Evolutionary conservation across 2,797 vertebrate species (phyloP).

Genomic region (Fringilla coelebs): DNA sequence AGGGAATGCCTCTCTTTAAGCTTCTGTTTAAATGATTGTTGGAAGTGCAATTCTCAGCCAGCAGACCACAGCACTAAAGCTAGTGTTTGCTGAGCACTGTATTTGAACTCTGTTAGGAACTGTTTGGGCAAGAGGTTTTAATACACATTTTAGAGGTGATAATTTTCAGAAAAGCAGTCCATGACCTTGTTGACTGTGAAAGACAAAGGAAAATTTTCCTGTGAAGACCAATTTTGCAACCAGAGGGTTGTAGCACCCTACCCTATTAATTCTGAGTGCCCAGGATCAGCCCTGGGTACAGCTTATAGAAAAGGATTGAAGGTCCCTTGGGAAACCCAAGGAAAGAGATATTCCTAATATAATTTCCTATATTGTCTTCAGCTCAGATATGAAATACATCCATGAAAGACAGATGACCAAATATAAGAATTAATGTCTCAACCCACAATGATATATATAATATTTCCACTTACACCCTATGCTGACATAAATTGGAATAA

Average conservation of each 20-base stretch:
- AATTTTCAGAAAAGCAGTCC: background rate
- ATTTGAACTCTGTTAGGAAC: background rate
- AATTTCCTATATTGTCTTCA: background rate
- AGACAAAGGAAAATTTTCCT: background rate
- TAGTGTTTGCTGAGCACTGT: background rate
- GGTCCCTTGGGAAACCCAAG: background rate
- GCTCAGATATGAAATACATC: background rate
- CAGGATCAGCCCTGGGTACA: background rate
- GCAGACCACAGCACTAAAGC: background rate
- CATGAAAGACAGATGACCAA: background rate
- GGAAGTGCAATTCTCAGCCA: background rate
- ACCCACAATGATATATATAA: background rate
- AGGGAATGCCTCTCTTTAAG: background rate
- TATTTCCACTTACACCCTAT: background rate
- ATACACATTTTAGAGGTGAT: background rate
- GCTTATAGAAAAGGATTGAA: background rate
- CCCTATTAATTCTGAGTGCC: background rate
- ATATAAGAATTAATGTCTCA: slow-evolving; percentile 23
- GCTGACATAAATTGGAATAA: slow-evolving; percentile 29
- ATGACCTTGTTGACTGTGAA: background rate
- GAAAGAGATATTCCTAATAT: background rate
- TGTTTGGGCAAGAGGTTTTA: background rate
- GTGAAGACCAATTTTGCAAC: background rate
- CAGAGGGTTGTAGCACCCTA: background rate
- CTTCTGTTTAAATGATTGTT: background rate